Base-by-base conservation (phyloP, 2,797 vertebrate species). In the Onychomys torridus region DNA sequence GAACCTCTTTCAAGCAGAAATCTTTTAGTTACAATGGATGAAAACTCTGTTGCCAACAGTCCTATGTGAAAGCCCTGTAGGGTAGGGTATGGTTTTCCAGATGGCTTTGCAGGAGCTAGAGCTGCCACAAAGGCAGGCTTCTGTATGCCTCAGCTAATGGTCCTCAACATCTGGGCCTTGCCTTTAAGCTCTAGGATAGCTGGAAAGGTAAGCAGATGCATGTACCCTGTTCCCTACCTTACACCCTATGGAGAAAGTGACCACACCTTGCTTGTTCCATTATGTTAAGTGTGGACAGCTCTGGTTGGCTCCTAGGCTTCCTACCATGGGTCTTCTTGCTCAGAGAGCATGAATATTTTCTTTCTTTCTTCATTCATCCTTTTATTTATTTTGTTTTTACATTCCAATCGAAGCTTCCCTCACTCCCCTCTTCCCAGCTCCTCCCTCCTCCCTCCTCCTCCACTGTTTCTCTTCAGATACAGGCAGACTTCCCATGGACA, bases 211-310 rank as follows among this genome's bases (percentile, higher is more conserved):
- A 69, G n/a, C 23, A 84, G 55, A 25, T 90, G 52, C 8, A 5
- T 32, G 25, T 21, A 9, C 8, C 6, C 49, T 16, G 16, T 61
- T 61, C n/a, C 34, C 32, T 61, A 78, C 9, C 43, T 46, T 59
- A 16, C 40, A 16, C 0, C 9, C 14, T 6, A 0, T 4, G 34
- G 19, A 13, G 25, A 82, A 57, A 5, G 0, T 17, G 13, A 19
- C 25, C 16, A 37, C 34, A 63, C 3, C 23, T 46, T 27, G 46
- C 13, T 19, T 16, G 14, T 13, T 16, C 40, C 4, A 1, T 32
- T 46, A 57, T 19, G 0, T 73, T 76, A 37, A 34, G 4, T 82
- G 49, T 61, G 46, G 29, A 27, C 34, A 40, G 27, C 32, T 86
- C 19, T 43, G 57, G 40, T 12, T 46, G 91, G 32, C 27, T 43